Percentiles rank a stretch among this genome's conserved stretches.
Conservation (phyloP, 2,797 vertebrate genomes). For the Harpagifer antarcticus region DNA sequence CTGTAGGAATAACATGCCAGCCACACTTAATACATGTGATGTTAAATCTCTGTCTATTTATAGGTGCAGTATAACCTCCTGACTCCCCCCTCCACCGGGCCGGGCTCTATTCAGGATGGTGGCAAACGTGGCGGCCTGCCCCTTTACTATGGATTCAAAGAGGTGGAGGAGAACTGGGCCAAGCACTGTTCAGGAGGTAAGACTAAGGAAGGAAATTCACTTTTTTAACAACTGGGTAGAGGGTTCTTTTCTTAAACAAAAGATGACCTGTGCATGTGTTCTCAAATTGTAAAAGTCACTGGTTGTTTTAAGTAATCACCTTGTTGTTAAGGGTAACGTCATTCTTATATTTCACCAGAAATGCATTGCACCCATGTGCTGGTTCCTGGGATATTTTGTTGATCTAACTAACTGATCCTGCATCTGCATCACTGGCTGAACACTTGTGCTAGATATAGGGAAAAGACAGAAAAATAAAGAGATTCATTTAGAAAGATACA, state of each 20-base stretch:
- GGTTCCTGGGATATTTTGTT: neutral
- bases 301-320: neutral
- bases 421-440: neutral
- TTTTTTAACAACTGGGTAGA: neutral
- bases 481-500: too few relatives aligned
- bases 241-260: too few relatives aligned
- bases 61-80: slow-evolving; percentile 98
- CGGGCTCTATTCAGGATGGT: slow-evolving; percentile 88
- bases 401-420: neutral
- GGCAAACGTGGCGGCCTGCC: slow-evolving; percentile 83
- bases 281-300: neutral
- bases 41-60: slow-evolving; percentile 10
- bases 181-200: slow-evolving; percentile 95
- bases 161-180: slow-evolving; percentile 99
- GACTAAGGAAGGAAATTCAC: neutral
- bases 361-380: too few relatives aligned
- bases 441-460: neutral
- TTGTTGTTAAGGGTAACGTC: too few relatives aligned
- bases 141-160: slow-evolving; percentile 96
- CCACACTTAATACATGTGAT: neutral
- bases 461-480: neutral
- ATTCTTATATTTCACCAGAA: neutral
- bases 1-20: neutral
- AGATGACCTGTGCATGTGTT: neutral
- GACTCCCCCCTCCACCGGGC: slow-evolving; percentile 91